These are phyloP conservation scores for Leptocoma aspasia DNA, from an alignment of 2,113 vertebrate genomes.

Conservation along the genomic window DNA sequence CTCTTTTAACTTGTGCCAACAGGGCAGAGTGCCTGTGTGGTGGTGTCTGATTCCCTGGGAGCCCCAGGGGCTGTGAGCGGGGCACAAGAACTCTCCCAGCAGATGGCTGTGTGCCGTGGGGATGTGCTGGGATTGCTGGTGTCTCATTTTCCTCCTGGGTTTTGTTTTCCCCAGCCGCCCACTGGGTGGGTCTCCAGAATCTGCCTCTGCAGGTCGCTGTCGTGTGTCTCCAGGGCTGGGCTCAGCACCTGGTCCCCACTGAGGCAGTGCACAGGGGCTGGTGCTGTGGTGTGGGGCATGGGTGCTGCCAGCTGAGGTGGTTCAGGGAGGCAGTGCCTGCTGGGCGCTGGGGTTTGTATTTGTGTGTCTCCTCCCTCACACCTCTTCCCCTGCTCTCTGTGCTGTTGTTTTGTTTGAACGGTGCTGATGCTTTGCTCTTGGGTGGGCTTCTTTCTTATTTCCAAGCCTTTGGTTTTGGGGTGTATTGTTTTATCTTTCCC, in stretches of 20 bases:
- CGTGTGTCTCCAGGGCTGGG: neutral
- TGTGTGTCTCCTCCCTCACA: neutral
- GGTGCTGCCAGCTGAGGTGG: neutral
- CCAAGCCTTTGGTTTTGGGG: constrained; percentile 46
- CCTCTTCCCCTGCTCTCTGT: neutral
- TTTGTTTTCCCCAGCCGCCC: constrained; percentile 1
- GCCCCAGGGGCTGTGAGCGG: neutral
- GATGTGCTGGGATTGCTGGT: neutral
- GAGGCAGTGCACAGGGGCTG: neutral
- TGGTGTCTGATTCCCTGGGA: neutral
- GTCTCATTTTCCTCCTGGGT: neutral
- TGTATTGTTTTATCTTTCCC: constrained; percentile 43
- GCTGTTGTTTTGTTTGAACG: constrained; percentile 21
- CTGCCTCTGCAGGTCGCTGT: neutral
- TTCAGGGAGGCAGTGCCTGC: neutral
- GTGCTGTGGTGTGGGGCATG: neutral
- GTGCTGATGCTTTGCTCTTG: constrained; percentile 49
- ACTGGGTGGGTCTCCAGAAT: neutral
- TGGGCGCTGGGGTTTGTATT: neutral
- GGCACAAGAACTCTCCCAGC: neutral
- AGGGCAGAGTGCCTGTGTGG: neutral
- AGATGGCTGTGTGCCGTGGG: neutral
- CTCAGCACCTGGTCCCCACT: neutral
- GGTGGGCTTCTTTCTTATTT: constrained; percentile 52
- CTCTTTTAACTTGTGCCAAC: constrained; percentile 45